Evolutionary conservation across 2,113 vertebrate species (phyloP).

Genomic region (Labeo rohita): DNA sequence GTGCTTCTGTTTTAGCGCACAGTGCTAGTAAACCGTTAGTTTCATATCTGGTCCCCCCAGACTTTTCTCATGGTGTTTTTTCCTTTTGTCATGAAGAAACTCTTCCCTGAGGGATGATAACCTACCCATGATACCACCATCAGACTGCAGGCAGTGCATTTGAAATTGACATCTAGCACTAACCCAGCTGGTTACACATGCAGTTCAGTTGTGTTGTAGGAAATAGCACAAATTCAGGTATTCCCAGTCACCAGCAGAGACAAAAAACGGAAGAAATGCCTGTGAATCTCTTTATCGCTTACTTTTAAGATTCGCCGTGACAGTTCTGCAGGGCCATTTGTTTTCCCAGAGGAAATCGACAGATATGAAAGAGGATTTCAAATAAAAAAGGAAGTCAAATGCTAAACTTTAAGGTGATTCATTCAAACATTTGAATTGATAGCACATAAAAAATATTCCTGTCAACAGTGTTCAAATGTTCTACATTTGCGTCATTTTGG

Average conservation of each 20-base stretch:
- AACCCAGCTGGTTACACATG: not conserved
- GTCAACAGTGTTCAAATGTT: not conserved
- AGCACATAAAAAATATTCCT: not conserved
- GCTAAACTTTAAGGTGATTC: not conserved
- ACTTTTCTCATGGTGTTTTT: not conserved
- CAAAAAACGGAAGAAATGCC: not conserved
- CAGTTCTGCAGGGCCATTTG: constrained; percentile 13
- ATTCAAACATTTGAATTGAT: constrained; percentile 5
- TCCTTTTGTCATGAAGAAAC: not conserved
- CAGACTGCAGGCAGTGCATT: constrained; percentile 11
- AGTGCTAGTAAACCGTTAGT: not conserved
- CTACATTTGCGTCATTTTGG: constrained; percentile 21
- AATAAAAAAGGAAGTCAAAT: not conserved
- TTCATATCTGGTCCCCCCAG: not conserved
- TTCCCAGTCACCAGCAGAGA: constrained; percentile 17
- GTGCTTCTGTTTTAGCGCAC: not conserved
- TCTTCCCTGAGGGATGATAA: constrained; percentile 14
- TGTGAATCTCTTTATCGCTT: constrained; percentile 11
- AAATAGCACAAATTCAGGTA: not conserved
- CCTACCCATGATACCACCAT: constrained; percentile 9
- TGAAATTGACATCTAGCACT: constrained; percentile 6
- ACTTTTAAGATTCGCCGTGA: constrained; percentile 13
- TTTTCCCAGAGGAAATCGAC: not conserved
- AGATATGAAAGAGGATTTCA: not conserved
- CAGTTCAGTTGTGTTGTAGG: not conserved